phyloP scores from a whole-genome alignment of 2,888 invertebrate species.

The Fragum sueziense region DNA sequence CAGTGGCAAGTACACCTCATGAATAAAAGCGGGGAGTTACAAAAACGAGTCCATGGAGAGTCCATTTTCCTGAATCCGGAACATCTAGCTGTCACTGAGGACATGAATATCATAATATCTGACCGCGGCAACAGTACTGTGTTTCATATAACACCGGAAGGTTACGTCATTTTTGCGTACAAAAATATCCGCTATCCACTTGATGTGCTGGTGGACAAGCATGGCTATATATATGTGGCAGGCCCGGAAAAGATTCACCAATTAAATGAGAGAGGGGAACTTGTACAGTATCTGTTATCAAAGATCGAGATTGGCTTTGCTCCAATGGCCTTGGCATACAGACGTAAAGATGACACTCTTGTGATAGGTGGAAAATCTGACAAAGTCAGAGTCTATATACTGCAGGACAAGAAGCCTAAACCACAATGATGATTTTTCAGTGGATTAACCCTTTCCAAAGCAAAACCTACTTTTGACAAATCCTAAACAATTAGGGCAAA shows the following conservation, averaged over 20 bases:
- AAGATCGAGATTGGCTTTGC: slow-evolving; percentile 56
- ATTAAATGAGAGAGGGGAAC: slow-evolving; percentile 51
- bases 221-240: slow-evolving; percentile 50
- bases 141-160: slow-evolving; percentile 54
- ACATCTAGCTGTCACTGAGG: slow-evolving; percentile 51
- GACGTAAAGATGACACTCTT: slow-evolving; percentile 44
- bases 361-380: slow-evolving; percentile 53
- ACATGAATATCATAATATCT: slow-evolving; percentile 50
- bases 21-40: slow-evolving; percentile 45
- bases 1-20: slow-evolving; percentile 58
- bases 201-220: slow-evolving; percentile 51
- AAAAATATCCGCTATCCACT: slow-evolving; percentile 46
- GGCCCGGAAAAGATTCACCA: slow-evolving; percentile 52
- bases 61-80: slow-evolving; percentile 53
- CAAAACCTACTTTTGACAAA: too few species aligned
- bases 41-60: slow-evolving; percentile 55
- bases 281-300: slow-evolving; percentile 46
- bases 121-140: slow-evolving; percentile 55
- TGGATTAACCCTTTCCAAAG: too few species aligned
- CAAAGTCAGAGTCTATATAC: slow-evolving; percentile 45
- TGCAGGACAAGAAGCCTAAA: slow-evolving; percentile 4
- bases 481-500: neutral
- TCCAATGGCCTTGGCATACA: slow-evolving; percentile 40
- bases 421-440: too few species aligned
- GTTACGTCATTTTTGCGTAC: slow-evolving; percentile 56